Evolutionary conservation across 2,797 vertebrate species (phyloP).

Genomic region (Peromyscus melanophrys): DNA sequence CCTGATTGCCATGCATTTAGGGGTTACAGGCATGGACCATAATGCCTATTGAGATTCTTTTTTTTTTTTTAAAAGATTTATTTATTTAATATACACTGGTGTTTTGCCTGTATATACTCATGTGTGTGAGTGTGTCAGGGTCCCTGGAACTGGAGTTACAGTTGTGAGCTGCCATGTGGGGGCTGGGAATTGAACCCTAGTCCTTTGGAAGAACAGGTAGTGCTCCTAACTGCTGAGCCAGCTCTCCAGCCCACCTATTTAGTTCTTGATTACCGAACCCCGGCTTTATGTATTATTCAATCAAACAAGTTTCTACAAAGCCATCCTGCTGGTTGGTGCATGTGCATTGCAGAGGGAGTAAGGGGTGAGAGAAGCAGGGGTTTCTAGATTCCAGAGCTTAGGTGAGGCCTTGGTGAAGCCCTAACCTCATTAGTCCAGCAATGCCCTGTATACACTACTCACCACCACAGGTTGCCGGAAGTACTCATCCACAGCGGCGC

Average conservation of each 20-base stretch:
- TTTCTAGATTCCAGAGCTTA: background rate
- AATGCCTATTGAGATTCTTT: background rate
- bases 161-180: too few relatives aligned
- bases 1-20: background rate
- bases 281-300: background rate
- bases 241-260: too few relatives aligned
- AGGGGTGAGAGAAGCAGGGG: background rate
- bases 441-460: constrained; percentile 68
- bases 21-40: background rate
- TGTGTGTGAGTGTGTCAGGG: too few relatives aligned
- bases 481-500: constrained; percentile 97
- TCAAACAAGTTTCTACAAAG: background rate
- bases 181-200: too few relatives aligned
- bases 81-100: too few relatives aligned
- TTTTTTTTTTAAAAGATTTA: too few relatives aligned
- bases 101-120: too few relatives aligned
- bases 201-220: too few relatives aligned
- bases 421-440: background rate
- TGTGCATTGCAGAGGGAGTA: background rate
- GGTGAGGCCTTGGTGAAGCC: background rate
- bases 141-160: too few relatives aligned
- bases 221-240: too few relatives aligned
- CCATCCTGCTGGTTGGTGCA: background rate
- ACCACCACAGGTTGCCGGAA: constrained; percentile 98
- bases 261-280: background rate